phyloP scores from a whole-genome alignment of 2,113 vertebrate genomes.

The Proterorhinus semilunaris region DNA sequence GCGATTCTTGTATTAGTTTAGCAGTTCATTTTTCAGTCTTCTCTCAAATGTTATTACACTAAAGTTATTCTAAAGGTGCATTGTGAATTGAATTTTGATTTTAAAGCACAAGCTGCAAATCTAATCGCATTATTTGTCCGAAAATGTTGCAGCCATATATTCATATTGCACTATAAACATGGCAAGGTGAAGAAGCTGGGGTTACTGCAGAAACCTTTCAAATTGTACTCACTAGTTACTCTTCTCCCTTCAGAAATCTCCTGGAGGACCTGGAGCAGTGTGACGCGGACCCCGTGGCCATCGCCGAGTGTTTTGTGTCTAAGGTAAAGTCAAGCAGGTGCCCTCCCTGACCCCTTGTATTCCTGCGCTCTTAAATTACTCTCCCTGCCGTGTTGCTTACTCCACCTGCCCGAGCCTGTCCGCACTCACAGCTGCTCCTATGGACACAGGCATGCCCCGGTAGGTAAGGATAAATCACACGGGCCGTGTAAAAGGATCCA shows the following conservation, averaged over 20 bases:
- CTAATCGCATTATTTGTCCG: too few relatives aligned
- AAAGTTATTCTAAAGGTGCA: too few relatives aligned
- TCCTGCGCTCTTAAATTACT: not conserved
- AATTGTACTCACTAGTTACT: not conserved
- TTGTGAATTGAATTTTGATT: too few relatives aligned
- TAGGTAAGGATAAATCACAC: not conserved
- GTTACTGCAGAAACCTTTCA: too few relatives aligned
- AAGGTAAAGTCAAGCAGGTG: conserved; percentile 80
- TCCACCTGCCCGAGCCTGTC: conserved; percentile 45
- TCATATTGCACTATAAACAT: too few relatives aligned
- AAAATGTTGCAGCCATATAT: too few relatives aligned
- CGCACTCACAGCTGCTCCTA: conserved; percentile 47
- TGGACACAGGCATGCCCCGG: not conserved
- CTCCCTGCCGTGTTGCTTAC: conserved; percentile 13
- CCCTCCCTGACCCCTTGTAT: not conserved
- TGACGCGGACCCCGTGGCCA: conserved; percentile 69
- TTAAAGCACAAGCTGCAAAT: too few relatives aligned
- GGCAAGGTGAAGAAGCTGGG: too few relatives aligned
- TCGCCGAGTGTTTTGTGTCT: conserved; percentile 84
- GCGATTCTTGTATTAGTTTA: too few relatives aligned
- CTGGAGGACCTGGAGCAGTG: conserved; percentile 70
- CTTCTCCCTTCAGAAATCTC: conserved; percentile 66
- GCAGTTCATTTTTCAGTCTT: too few relatives aligned
- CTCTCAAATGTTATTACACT: too few relatives aligned
- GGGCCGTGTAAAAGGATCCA: not conserved